phyloP scores from a whole-genome alignment of 2,113 vertebrate species.

The Bos indicus region DNA sequence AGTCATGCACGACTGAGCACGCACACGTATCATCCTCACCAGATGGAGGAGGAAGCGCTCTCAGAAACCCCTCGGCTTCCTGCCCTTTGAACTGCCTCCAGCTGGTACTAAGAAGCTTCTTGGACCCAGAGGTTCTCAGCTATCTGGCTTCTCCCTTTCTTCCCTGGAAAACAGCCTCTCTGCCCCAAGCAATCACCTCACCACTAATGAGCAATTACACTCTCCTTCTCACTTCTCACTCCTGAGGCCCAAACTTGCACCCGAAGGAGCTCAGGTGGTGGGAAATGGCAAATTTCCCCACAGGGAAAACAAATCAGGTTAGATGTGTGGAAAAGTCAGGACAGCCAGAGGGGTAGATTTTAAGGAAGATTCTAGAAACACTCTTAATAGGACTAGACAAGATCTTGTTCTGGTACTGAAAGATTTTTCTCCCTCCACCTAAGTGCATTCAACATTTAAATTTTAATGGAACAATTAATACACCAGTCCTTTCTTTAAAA shows the following conservation, averaged over 20 bases:
- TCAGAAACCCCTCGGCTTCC: neutral
- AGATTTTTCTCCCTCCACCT: neutral
- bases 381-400: neutral
- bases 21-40: accelerated
- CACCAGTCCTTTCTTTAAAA: neutral
- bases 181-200: neutral
- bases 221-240: neutral
- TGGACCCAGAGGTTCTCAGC: neutral
- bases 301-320: neutral
- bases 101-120: neutral
- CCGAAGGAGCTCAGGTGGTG: neutral
- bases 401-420: neutral
- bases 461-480: neutral
- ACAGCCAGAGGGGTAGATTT: neutral
- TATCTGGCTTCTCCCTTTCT: neutral
- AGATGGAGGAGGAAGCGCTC: neutral
- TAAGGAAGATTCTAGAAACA: neutral
- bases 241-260: neutral
- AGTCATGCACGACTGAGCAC: neutral
- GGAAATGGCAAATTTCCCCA: neutral
- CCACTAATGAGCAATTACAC: neutral
- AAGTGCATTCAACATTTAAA: neutral
- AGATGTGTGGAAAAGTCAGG: neutral
- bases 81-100: neutral
- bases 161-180: neutral